phyloP scores from a whole-genome alignment of 2,888 invertebrate genomes.

The Ommatoiulus sabulosus region DNA sequence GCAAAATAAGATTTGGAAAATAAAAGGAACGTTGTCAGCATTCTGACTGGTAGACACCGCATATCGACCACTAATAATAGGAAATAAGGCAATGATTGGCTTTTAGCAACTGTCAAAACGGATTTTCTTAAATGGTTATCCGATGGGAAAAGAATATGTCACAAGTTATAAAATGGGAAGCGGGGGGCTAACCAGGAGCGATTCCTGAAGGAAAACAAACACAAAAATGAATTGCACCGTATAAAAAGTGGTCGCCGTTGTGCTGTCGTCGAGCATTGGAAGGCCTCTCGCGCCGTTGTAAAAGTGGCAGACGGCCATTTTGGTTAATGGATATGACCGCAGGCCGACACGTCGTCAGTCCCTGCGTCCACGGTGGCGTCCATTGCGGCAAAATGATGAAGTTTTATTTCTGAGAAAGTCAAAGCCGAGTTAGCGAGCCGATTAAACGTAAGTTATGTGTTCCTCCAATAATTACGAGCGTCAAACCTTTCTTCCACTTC shows the following conservation, averaged over 20 bases:
- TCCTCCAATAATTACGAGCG: constrained; percentile 29
- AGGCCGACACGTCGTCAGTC: neutral
- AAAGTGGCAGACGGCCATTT: constrained; percentile 26
- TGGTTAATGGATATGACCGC: constrained; percentile 41
- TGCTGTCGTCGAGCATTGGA: neutral
- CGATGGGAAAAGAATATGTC: constrained; percentile 41
- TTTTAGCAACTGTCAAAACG: constrained; percentile 45
- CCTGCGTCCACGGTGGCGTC: neutral
- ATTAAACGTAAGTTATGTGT: constrained; percentile 40
- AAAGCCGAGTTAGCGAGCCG: constrained; percentile 45
- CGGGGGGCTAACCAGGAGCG: neutral
- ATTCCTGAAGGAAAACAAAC: neutral
- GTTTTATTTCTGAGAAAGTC: constrained; percentile 41
- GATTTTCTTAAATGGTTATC: constrained; percentile 41
- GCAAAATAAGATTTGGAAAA: neutral
- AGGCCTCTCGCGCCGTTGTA: neutral
- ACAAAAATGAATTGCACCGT: constrained; percentile 12
- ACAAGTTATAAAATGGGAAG: constrained; percentile 21
- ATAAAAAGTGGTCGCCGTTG: neutral
- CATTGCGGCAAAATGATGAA: constrained; percentile 31
- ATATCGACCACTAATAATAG: constrained; percentile 18
- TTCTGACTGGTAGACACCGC: neutral
- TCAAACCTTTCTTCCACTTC: constrained; percentile 38
- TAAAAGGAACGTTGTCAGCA: neutral
- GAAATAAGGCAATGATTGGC: constrained; percentile 41